These are phyloP conservation scores for Stichopus chloronotus DNA, from an alignment of 35 echinoderm and acorn worm species.

Conservation along the genomic window DNA sequence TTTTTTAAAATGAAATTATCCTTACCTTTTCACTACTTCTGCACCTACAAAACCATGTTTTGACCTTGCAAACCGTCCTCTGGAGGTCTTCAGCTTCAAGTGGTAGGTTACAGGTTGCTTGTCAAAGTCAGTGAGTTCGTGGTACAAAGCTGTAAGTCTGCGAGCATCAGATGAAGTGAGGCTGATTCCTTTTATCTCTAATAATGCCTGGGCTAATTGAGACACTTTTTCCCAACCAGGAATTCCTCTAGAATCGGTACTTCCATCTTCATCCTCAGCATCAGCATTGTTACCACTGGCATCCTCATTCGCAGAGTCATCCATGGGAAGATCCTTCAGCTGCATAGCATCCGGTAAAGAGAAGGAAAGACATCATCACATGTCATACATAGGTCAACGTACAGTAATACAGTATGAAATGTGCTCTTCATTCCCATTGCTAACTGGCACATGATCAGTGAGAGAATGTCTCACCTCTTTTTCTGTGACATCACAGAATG, in stretches of 20 bases:
- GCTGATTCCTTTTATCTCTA: not conserved
- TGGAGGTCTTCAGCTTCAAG: not conserved
- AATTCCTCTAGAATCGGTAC: not conserved
- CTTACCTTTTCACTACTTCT: conserved; percentile 23
- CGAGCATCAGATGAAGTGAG: not conserved
- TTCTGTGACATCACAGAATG: not conserved
- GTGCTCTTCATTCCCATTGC: not conserved
- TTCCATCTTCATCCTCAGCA: not conserved
- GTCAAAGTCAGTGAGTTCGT: conserved; percentile 9
- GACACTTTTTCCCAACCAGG: conserved; percentile 27
- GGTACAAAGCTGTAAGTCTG: not conserved
- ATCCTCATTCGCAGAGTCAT: not conserved
- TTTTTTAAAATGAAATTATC: not conserved
- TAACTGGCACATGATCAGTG: not conserved
- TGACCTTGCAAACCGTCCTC: not conserved
- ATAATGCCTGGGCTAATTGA: not conserved
- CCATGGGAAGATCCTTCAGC: not conserved
- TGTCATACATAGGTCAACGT: not conserved
- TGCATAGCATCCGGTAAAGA: not conserved
- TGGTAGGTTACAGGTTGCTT: not conserved
- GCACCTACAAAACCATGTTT: conserved; percentile 3
- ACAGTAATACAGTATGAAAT: not conserved
- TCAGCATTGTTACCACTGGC: not conserved
- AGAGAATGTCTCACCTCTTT: not conserved
- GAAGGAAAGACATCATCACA: not conserved